These are phyloP conservation scores for Orthosia gracilis DNA, from an alignment of 2,888 invertebrate genomes.

Conservation along the genomic window DNA sequence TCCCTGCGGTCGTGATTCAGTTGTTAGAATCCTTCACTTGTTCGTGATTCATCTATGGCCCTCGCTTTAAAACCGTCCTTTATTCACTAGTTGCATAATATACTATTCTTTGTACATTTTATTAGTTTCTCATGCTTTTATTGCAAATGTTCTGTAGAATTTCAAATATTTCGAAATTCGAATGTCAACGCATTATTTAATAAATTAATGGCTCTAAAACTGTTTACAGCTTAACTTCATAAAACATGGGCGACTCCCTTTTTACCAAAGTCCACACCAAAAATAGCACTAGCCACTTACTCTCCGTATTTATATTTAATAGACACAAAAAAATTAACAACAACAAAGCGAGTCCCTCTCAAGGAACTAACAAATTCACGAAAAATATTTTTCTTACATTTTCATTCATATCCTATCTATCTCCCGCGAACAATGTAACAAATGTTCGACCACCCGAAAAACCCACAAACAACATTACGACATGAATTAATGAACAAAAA, in stretches of 20 bases:
- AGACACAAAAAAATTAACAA: conserved; percentile 35
- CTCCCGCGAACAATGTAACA: conserved; percentile 49
- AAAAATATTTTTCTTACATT: conserved; percentile 32
- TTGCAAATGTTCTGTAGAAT: too few species aligned
- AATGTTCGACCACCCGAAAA: conserved; percentile 59
- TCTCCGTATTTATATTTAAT: conserved; percentile 18
- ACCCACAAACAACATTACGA: conserved; percentile 61
- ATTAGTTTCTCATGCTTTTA: not conserved
- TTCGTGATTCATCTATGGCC: too few species aligned
- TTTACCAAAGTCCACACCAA: not conserved
- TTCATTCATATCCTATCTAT: conserved; percentile 37
- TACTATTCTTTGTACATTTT: not conserved
- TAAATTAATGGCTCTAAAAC: too few species aligned
- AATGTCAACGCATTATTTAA: too few species aligned
- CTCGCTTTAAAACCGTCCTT: too few species aligned
- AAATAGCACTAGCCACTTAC: not conserved
- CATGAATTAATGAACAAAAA: conserved; percentile 62
- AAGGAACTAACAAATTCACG: conserved; percentile 9
- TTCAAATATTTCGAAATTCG: too few species aligned
- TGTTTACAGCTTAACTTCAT: too few species aligned
- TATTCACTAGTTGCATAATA: too few species aligned
- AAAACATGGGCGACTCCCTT: not conserved
- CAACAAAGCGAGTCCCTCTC: conserved; percentile 15
- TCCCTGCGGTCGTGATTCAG: too few species aligned
- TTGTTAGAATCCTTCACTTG: too few species aligned